Base-by-base conservation (phyloP, 2,113 vertebrate species). In the Laticauda colubrina region DNA sequence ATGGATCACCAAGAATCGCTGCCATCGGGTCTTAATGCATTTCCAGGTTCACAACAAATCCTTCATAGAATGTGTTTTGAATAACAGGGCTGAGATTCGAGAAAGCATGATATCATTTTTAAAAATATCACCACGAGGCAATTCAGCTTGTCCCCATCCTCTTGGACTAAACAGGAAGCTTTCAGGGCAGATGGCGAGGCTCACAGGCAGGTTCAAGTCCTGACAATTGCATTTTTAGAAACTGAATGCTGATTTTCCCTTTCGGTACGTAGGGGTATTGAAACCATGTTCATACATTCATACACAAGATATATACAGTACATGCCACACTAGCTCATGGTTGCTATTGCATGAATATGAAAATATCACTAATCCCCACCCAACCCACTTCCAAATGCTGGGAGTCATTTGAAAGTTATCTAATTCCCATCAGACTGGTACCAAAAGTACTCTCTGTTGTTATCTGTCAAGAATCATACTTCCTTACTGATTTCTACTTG, bases 161-260 rank as follows among this genome's bases (percentile, higher is more conserved):
- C 75, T 48, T 26, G 69, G 88, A 85, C 51, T 85, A 59, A 85
- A 86, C 14, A 53, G 69, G 55, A 61, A n/a, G 55, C 26, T 59
- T 92, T 57, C 69, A 86, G 54, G 54, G 54, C 69, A 85, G 69
- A 89, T 93, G 54, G 88, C 43, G 51, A 51, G 34, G 55, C 29
- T 61, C 23, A 61, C 26, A 51, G n/a, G 45, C 43, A 61, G 61
- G 15, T 23, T 75, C 45, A 88, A 92, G n/a, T 53, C 64, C 43
- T 51, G 69, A 89, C 45, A 85, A 21, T 21, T 56, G 43, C 59
- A 93, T 89, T 57, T 92, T 92, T 89, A 88, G 69, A 88, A 53
- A 88, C 48, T 20, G 34, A 92, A 39, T 20, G 43, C 34, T 21
- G 51, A 56, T 89, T 12, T 81, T 81, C 45, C 26, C 7, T 90